Base-by-base conservation (phyloP, 2,888 invertebrate species). In the Ephialtes manifestator region DNA sequence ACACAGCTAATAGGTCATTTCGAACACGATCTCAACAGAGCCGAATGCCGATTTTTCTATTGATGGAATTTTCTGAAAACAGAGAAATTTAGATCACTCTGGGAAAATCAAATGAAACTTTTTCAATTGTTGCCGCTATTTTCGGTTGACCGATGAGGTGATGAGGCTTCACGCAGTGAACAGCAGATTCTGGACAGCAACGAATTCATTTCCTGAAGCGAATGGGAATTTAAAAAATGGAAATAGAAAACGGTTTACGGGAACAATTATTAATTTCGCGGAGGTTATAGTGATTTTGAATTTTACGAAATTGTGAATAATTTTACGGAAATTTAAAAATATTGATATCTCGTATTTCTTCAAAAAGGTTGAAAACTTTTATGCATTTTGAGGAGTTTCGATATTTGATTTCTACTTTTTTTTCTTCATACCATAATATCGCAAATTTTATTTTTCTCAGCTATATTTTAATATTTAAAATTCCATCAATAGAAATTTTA, bases 51-150 rank as follows among this genome's bases (percentile, higher is more conserved):
- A 39, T 63, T 63, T 35, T 39, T 4, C 5, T n/a, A 2, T 4
- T 11, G 60, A 60, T 28, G 13, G 31, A 31, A 60, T 63, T 18
- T 18, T 4, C 39, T 63, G 10, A 8, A 35, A 31, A 60, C 31
- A 13, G 60, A 35, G 55, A 7, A 39, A 72, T 72, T 72, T 55
- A 20, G 20, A 10, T 20, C n/a, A 13, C 4, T 11, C 24, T 68
- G 24, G n/a, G 28, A 15, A 72, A 58, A 43, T 39, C 18, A 28
- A 58, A 55, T 72, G 24, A 72, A 72, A 53, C 43, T 58, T 72
- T 72, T 39, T 35, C 55, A 18, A 71, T 8, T 15, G 55, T 5
- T 13, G 39, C 15, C 18, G 20, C 1, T 4, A 51, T 35, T 55
- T 43, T 55, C 43, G 43, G 13, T 55, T 8, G 43, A 8, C 13